Evolutionary conservation across 2,888 invertebrate species (phyloP), one percentile per base, ranked within the genome.

Genomic region (Tipula helvola): DNA sequence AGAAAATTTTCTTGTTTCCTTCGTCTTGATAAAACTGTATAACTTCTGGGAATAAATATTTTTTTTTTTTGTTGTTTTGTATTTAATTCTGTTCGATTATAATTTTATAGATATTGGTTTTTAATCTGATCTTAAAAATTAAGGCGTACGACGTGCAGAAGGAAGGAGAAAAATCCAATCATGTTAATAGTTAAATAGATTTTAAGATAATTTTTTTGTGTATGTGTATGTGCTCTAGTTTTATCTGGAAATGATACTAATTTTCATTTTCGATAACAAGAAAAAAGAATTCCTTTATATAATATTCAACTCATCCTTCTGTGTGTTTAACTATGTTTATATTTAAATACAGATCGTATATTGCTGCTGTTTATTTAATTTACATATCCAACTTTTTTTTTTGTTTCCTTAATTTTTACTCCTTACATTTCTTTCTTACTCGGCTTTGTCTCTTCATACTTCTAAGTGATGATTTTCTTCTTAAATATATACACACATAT

Each of bases 61-160:
- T 71, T 71, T 71, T 71, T 71, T 71, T 71, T 1, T 28, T 28
- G 28, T 28, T 28, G 28, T 28, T 28, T 28, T 28, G 28, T 28
- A 71, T 71, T 71, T 71, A 28, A 71, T 71, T 71, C 28, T 28
- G 71, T 71, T 71, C 71, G 71, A 71, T 71, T 71, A 71, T 71
- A 71, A 71, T 71, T 71, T 71, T 71, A 71, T 71, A 71, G 71
- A 71, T 71, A 71, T 71, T 71, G 71, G 71, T 18, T 71, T 71
- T 71, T 71, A 71, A 71, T 71, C 71, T 71, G 71, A 71, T 71
- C 71, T 71, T 71, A 71, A 71, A 71, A 71, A 71, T 71, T 71
- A 71, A 28, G 71, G 71, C 28, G 28, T 28, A 28, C 71, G 71
- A n/a, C 28, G 8, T 18, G 28, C n/a, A n/a, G n/a, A 28, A 28